Evolutionary conservation across 2,797 vertebrate genomes (phyloP), one percentile per base, ranked within the genome.

Genomic region (Tachyglossus aculeatus): DNA sequence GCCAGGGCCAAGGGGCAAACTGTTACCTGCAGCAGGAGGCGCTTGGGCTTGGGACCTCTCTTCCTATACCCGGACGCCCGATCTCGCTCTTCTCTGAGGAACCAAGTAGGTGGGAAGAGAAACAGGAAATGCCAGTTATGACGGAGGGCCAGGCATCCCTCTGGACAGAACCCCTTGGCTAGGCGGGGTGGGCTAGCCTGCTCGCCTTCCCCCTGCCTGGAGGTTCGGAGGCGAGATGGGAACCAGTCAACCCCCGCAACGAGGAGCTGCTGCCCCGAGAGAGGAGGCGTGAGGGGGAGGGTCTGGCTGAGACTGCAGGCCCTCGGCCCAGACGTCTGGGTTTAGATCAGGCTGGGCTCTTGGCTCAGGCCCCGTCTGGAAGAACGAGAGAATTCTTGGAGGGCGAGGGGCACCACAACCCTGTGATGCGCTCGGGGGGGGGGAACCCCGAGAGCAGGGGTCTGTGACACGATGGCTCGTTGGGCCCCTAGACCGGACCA

Each of bases 11-110:
- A 75, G 77, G 27, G 80, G 39, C 67, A 72, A 68, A 52, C 63
- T 15, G 69, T 72, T 96, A 99, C 98, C 96, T 98, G 94, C 86
- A 99, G 89, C 60, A 99, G 86, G 50, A 98, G 95, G 60, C 94
- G 95, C 86, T 97, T 95, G 66, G 98, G 96, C 91, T 97, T 94
- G 78, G 97, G 95, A 24, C 98, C 97, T 94, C 97, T 96, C 91
- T 95, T 97, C 78, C 97, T 95, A 83, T 96, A 98, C 61, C 97
- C 96, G 38, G 97, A 93, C 4, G 96, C 94, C 87, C 97, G 92
- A 77, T 97, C 92, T 93, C 93, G 94, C 91, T 99, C 96, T 89
- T 98, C 96, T 91, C 98, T 99, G 90, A 33, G 70, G 78, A 73
- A 73, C 21, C 76, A 69, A 68, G 76, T 68, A 76, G 62, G 31